Percentiles rank a stretch among this genome's conserved stretches.
Conservation (phyloP, 2,797 vertebrate species). For the Austrolebias charrua region DNA sequence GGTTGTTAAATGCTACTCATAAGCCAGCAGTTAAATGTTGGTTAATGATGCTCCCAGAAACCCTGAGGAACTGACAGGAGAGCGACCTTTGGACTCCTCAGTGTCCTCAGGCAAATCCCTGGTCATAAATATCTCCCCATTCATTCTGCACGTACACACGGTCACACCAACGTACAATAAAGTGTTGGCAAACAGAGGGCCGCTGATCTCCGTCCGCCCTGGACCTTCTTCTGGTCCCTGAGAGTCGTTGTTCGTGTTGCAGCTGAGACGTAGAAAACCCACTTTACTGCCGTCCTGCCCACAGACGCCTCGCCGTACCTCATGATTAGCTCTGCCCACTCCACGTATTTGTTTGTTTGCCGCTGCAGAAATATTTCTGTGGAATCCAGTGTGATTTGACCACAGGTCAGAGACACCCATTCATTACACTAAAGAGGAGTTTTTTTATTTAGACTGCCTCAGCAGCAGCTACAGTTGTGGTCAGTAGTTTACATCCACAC, state of each 20-base stretch:
- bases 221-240: slow-evolving; percentile 39
- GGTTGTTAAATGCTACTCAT: slow-evolving; percentile 84
- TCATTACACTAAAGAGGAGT: slow-evolving; percentile 85
- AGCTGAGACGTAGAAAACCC: slow-evolving; percentile 36
- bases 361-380: slow-evolving; percentile 79
- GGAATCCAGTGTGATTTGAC: slow-evolving; percentile 85
- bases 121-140: slow-evolving; percentile 79
- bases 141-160: slow-evolving; percentile 59
- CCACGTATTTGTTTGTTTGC: slow-evolving; percentile 79
- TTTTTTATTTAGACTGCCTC: slow-evolving; percentile 88
- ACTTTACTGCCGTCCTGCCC: slow-evolving; percentile 47
- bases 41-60: slow-evolving; percentile 86
- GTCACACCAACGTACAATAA: slow-evolving; percentile 14
- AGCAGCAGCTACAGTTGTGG: slow-evolving; percentile 87
- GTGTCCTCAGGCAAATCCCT: slow-evolving; percentile 85
- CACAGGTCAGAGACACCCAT: slow-evolving; percentile 87
- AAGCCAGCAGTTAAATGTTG: slow-evolving; percentile 77
- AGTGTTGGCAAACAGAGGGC: slow-evolving; percentile 6
- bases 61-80: slow-evolving; percentile 80
- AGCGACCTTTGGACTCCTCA: slow-evolving; percentile 85
- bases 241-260: slow-evolving; percentile 54
- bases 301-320: slow-evolving; percentile 69
- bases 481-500: too few species aligned
- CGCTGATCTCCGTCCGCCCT: slow-evolving; percentile 16
- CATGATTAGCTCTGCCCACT: slow-evolving; percentile 66